Evolutionary conservation across 1,140 invertebrate genomes (phyloP), one percentile per base, ranked within the genome.

Genomic region (Calycopis cecrops): DNA sequence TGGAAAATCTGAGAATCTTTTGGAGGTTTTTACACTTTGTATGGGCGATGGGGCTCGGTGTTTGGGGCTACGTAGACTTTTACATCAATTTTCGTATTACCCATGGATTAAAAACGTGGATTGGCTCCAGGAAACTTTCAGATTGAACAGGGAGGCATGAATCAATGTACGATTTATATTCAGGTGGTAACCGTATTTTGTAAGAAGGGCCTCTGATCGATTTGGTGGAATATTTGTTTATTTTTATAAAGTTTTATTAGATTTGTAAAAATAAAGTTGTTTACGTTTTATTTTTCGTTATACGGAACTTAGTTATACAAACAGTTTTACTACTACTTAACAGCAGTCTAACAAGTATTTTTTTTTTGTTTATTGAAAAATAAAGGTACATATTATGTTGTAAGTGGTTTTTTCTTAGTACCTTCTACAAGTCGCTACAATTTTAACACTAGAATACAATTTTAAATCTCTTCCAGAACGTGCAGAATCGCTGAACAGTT

Each of bases 51-150:
- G 62, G 59, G 48, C 56, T 48, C 60, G 40, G 17, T 66, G 68
- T 67, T 59, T 58, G 60, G 63, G 57, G 66, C 60, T 69, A 71
- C 54, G 62, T 66, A 78, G 67, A 73, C 71, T 76, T 79, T 82
- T 83, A 84, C 80, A 81, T 86, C 80, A 86, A 86, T 86, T 86
- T 84, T 84, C 79, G 79, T 78, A 86, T 86, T 86, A 86, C 76
- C 77, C 67, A 86, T 80, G 80, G 80, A 86, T 86, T 84, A 84
- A 81, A 83, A 79, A 71, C 71, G 75, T 75, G 73, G 79, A 75
- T 80, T 74, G 71, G 70, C 63, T 72, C 71, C 52, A 68, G 65
- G 61, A 77, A 85, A 80, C 59, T 79, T 82, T 76, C 55, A 72
- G 71, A 76, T 82, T 82, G 73, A 75, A 79, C 76, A 71, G 69